A percentile compares a stretch with the other conserved stretches of the same genome.
These are phyloP conservation scores for Chionis minor DNA, from an alignment of 2,113 vertebrate species.

Conservation along the genomic window DNA sequence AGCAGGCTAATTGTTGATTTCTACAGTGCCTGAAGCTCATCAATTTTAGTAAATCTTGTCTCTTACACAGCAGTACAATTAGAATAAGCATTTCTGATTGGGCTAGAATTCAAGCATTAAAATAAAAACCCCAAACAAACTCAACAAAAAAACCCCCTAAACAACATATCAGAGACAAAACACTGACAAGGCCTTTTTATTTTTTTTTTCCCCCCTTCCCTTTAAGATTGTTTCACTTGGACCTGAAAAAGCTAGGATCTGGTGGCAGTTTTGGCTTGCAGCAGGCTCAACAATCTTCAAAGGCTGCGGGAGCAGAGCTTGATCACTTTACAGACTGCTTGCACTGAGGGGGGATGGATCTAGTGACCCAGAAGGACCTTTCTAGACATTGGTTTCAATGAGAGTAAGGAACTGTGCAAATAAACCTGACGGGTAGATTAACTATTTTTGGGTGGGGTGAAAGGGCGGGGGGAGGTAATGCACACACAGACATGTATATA, in stretches of 20 bases:
- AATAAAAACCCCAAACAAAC: not conserved
- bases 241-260: not conserved
- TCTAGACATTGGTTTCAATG: not conserved
- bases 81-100: not conserved
- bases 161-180: not conserved
- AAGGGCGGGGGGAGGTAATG: not conserved
- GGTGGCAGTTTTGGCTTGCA: not conserved
- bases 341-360: not conserved
- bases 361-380: constrained; percentile 44
- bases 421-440: not conserved
- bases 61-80: not conserved
- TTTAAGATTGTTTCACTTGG: not conserved
- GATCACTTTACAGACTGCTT: not conserved
- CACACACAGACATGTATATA: not conserved
- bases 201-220: not conserved
- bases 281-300: not conserved
- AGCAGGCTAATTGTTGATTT: not conserved
- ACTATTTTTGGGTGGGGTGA: not conserved
- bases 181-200: not conserved
- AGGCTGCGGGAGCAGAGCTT: not conserved
- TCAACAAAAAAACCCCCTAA: not conserved
- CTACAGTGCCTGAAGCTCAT: not conserved
- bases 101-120: not conserved
- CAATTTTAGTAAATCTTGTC: not conserved
- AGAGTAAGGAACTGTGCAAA: constrained; percentile 13